Base-by-base conservation (phyloP, 2,113 vertebrate genomes). In the Panthera leo region DNA sequence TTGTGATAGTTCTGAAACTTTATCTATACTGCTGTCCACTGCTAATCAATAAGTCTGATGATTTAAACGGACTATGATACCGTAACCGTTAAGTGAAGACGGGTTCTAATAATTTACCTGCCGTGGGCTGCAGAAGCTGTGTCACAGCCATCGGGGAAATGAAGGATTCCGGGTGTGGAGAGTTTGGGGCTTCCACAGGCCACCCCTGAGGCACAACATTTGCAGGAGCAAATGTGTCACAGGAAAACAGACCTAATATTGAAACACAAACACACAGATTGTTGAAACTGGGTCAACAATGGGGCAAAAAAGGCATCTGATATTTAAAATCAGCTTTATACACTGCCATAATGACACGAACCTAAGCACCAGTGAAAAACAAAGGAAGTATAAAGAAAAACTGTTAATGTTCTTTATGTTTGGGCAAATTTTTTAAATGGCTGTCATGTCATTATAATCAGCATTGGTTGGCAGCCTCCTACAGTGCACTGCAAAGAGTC, bases 101-200 rank as follows among this genome's bases (percentile, higher is more conserved):
- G 19, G 10, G 13, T 58, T 75, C 34, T 18, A 68, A 7, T 0
- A 58, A 45, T 61, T 97, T 19, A 99, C 99, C 99, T 98, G 97
- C 67, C 85, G 21, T 78, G 25, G 94, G 97, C 42, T 97, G 97
- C 76, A 95, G 90, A 85, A 94, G 96, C 9, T 95, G 96, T n/a
- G 84, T 16, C 21, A 68, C 3, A 7, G 97, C 87, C 10, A 97
- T 98, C 7, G 97, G 86, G n/a, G 96, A 97, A 0, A 95, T 10
- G 75, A 98, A 98, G 86, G 97, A 92, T 51, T 98, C 96, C 0
- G 94, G 95, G 25, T 97, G 89, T 10, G 98, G 85, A 31, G 97
- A 94, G 8, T 96, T 92, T 2, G 97, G 29, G 9, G 97, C 34
- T 31, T 95, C 97, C 51, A 98, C 1, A 76, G 98, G 97, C 84